Evolutionary conservation across 2,797 vertebrate genomes (phyloP).

Genomic region (Acanthiza pusilla): DNA sequence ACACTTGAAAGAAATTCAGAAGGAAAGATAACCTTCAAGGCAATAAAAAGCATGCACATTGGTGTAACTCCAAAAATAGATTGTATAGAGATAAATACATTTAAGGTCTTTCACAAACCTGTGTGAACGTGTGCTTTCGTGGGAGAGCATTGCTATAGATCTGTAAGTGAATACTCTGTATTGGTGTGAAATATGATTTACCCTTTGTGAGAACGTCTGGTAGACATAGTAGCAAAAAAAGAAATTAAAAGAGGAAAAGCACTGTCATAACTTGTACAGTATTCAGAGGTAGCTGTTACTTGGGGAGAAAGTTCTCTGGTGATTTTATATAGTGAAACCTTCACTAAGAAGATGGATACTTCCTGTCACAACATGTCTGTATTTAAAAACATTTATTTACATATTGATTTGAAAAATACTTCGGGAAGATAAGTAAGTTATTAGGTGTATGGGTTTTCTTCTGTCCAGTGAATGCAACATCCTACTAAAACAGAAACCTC

Average conservation of each 20-base stretch:
- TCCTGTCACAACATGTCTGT: not conserved
- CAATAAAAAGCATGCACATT: not conserved
- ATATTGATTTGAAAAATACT: not conserved
- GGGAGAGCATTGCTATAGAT: not conserved
- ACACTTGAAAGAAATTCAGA: constrained; percentile 33
- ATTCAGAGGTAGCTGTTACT: not conserved
- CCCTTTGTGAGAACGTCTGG: not conserved
- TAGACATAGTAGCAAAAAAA: not conserved
- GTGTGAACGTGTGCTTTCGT: not conserved
- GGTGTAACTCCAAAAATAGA: not conserved
- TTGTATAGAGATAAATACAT: not conserved
- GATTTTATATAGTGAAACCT: not conserved
- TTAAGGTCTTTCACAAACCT: not conserved
- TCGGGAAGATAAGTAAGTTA: not conserved
- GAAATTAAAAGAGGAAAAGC: not conserved
- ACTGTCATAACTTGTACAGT: not conserved
- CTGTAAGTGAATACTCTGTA: not conserved
- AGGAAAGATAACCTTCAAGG: constrained; percentile 11
- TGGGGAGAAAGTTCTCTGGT: not conserved
- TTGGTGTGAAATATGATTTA: not conserved
- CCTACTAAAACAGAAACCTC: not conserved
- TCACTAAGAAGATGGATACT: not conserved
- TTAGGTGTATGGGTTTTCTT: not conserved
- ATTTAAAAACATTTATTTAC: not conserved
- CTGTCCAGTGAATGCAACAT: not conserved